phyloP scores from a whole-genome alignment of 2,797 vertebrate species.

The Hippocampus kuda region DNA sequence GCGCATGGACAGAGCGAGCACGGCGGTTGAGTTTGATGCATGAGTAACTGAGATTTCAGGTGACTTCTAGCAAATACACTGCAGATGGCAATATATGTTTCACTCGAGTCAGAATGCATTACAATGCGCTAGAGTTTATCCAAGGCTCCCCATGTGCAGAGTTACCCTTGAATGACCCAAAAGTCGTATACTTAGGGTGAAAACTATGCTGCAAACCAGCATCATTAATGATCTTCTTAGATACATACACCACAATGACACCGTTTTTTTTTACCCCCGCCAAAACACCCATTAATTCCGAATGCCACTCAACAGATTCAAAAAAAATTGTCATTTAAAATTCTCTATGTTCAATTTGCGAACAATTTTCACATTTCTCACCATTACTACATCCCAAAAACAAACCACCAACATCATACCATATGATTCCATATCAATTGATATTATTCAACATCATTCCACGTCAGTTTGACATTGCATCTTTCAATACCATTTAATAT shows the following conservation, averaged over 20 bases:
- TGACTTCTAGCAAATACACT: conserved; percentile 1
- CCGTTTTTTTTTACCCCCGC: neutral
- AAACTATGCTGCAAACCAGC: neutral
- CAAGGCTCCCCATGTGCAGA: neutral
- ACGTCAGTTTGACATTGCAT: no score
- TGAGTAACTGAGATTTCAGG: conserved; percentile 6
- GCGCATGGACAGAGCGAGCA: neutral
- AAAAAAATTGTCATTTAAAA: no score
- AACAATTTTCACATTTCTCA: no score
- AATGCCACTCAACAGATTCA: no score
- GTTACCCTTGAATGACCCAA: neutral
- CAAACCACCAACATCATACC: no score
- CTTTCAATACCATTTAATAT: no score
- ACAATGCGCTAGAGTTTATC: neutral
- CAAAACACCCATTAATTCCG: no score
- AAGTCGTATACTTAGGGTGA: neutral
- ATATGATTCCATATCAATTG: no score
- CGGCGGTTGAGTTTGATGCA: neutral
- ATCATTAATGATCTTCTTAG: neutral
- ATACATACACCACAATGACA: neutral
- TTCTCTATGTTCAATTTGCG: no score
- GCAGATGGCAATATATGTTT: conserved; percentile 2
- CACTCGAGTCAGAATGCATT: neutral
- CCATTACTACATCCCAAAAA: no score
- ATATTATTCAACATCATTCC: no score